Evolutionary conservation across 2,888 invertebrate species (phyloP).

Genomic region (Nephrotoma guestfalica): DNA sequence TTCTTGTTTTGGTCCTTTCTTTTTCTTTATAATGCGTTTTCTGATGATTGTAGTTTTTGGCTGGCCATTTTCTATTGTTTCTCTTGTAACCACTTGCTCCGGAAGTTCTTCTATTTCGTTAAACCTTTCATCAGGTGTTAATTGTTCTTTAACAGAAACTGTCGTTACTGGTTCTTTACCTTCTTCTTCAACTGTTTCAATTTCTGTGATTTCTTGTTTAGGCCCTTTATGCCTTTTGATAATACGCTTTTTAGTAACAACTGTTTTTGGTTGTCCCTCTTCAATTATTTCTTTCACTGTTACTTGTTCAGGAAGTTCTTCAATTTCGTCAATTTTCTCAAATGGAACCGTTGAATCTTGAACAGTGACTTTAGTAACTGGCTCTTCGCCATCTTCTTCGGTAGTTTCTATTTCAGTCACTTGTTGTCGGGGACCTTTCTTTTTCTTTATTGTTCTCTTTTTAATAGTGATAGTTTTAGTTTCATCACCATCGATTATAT

Average conservation of each 20-base stretch:
- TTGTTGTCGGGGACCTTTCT: conserved; percentile 25
- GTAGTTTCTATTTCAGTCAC: conserved; percentile 29
- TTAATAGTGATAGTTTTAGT: conserved; percentile 19
- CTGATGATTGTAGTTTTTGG: conserved; percentile 20
- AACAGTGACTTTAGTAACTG: conserved; percentile 22
- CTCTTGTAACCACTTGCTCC: conserved; percentile 21
- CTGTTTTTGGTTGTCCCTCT: conserved; percentile 21
- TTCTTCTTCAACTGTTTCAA: conserved; percentile 17
- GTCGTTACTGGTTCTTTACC: conserved; percentile 23
- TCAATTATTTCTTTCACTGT: conserved; percentile 25
- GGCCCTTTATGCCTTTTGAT: conserved; percentile 25
- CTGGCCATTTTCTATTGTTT: conserved; percentile 25
- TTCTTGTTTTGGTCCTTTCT: conserved; percentile 24
- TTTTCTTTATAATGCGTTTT: conserved; percentile 25
- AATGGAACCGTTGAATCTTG: conserved; percentile 20
- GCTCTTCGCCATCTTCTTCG: conserved; percentile 26
- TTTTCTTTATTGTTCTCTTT: conserved; percentile 24
- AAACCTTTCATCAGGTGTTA: conserved; percentile 10
- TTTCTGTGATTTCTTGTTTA: conserved; percentile 26
- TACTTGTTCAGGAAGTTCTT: conserved; percentile 22
- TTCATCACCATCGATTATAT: conserved; percentile 15
- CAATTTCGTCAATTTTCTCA: conserved; percentile 14
- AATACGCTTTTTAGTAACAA: conserved; percentile 21
- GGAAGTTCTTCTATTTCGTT: conserved; percentile 19
- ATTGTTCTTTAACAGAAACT: conserved; percentile 18